A percentile compares a stretch with the other conserved stretches of the same genome.
Evolutionary conservation across 1,140 invertebrate species (phyloP).

Genomic region (Tetramorium simillimum): DNA sequence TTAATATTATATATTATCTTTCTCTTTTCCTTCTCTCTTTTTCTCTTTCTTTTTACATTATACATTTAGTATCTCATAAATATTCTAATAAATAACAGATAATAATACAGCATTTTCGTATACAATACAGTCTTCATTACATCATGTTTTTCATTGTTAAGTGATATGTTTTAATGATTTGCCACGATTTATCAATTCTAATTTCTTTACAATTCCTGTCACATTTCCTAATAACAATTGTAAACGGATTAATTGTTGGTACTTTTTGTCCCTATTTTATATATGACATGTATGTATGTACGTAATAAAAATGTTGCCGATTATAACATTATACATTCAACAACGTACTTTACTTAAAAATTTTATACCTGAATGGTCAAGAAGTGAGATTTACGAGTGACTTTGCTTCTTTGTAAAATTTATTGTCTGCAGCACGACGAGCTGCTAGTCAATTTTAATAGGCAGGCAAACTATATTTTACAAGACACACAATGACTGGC

Average conservation of each 20-base stretch:
- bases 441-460: not conserved
- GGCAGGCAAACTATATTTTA: not conserved
- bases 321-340: no score
- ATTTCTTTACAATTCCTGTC: no score
- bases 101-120: not conserved
- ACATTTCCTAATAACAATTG: no score
- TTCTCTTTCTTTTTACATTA: not conserved
- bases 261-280: no score
- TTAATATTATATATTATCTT: not conserved
- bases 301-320: no score
- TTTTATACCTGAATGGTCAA: not conserved
- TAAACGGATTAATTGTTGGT: no score
- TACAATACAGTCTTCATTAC: not conserved
- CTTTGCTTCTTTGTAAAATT: not conserved
- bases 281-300: no score
- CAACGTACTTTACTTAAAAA: no score
- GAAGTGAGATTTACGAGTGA: not conserved
- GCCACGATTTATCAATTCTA: not conserved
- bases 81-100: not conserved
- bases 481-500: not conserved
- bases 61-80: not conserved
- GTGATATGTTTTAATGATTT: not conserved
- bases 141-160: slow-evolving; percentile 2
- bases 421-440: not conserved
- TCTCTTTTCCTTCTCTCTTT: not conserved